Evolutionary conservation across 2,113 vertebrate species (phyloP), one percentile per base, ranked within the genome.

Genomic region (Percopsis transmontana): DNA sequence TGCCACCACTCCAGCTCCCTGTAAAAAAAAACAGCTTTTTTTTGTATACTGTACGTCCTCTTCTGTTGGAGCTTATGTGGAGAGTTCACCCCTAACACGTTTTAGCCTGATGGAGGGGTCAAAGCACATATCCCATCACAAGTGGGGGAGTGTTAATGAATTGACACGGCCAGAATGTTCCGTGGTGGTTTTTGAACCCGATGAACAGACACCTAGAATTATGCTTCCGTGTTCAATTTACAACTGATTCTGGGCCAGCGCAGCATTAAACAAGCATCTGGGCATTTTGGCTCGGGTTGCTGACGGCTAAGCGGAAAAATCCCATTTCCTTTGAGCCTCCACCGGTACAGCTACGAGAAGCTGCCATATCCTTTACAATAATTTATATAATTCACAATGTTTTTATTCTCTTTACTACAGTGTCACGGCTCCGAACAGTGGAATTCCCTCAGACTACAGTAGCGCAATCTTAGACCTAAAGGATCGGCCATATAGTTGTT

Each of bases 251-350:
- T 65, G 76, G 78, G 79, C 82, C 87, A 89, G 80, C 48, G 15
- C 72, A 27, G 80, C 76, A 86, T 87, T 89, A 86, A 89, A 86
- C 76, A 83, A 86, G 87, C 88, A 91, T 85, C 88, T 90, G 89
- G 83, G 63, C 39, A 60, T 69, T 86, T 83, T 90, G 91, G 89
- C 88, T 87, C 62, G 1, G 50, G 64, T 24, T 47, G 39, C 66
- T 44, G 14, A 50, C 51, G 23, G 62, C 42, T 10, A 67, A 50
- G 61, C 20, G 5, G 69, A 84, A 71, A 78, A 75, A 79, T 67
- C 45, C 60, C 39, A 56, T 58, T 51, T 57, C 44, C 33, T 41
- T 60, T 62, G 23, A 38, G 47, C 60, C 61, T 72, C 42, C 13
- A 23, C 15, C 6, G 52, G 15, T 41, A 7, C 13, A 45, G 39